Base-by-base conservation (phyloP, 2,797 vertebrate genomes). In the Sebastes trivittatus region DNA sequence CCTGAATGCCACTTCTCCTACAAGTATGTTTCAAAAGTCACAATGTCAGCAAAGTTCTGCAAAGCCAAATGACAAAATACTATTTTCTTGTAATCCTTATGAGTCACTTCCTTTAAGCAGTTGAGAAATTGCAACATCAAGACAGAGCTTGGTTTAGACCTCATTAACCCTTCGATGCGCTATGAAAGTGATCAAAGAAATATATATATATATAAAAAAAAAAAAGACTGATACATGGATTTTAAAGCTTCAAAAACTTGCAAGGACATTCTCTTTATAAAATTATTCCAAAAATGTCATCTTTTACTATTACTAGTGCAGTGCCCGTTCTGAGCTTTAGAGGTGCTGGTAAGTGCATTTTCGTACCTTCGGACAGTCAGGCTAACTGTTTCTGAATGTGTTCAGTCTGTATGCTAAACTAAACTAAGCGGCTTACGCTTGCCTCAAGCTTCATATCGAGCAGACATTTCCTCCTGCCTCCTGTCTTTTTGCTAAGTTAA, bases 41-140 rank as follows among this genome's bases (percentile, higher is more conserved):
- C 60, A 55, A 32, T 75, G 86, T 92, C 86, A 87, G 86, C 84
- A 66, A 64, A 68, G 10, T 82, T 75, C 59, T 64, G 75, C 60
- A 88, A 84, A 80, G 77, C 77, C 72, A 75, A 77, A 77, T 73
- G 73, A 78, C 46, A 73, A 71, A 81, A 73, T 18, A 22, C 11
- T 27, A 18, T 29, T 86, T 82, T 76, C 79, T 77, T 70, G 77
- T 84, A 90, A 89, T 88, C 74, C 75, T 49, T 6, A 32, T 75
- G 81, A 88, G 62, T 86, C 83, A 86, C 78, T 72, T 86, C 76
- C 86, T 68, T 75, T 11, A 61, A 75, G 52, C 75, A 25, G 55
- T 64, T 79, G 16, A 54, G 16, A 80, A 65, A 56, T 86, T 87
- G 80, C 83, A 81, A 82, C 77, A 88, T 85, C 34, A 30, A 76